Base-by-base conservation (phyloP, 1,140 invertebrate genomes). In the Polypedilum vanderplanki region DNA sequence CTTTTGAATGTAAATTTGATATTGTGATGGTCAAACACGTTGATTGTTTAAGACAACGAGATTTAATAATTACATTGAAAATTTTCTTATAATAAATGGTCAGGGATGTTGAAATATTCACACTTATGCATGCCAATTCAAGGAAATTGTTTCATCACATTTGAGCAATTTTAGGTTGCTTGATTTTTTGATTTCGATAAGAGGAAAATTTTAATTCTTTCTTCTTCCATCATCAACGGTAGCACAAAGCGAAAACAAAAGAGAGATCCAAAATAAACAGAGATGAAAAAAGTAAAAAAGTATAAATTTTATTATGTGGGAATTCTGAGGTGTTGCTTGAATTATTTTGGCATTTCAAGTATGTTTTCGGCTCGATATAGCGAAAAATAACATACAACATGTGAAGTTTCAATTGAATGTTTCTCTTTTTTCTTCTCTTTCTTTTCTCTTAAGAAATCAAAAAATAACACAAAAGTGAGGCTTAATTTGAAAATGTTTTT, bases 341-440 rank as follows among this genome's bases (percentile, higher is more conserved):
- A 70, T 70, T 70, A 70, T 70, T 70, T 70, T 70, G 65, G 65
- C 65, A 70, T 70, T 70, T 70, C 65, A 20, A 22, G 15, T 70
- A 70, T 70, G 24, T 70, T 22, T 70, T 7, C 8, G 17, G 5
- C 17, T 70, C 65, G 15, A 5, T 5, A 57, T 12, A 57, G 10
- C 46, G 46, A 57, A 57, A 57, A 15, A 57, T n/a, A 57, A 57
- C n/a, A 57, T 8, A 70, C 20, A 70, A 70, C 65, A 70, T 70
- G 65, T 70, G 65, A 70, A 70, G 20, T 70, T 70, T 70, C 65
- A 70, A 70, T 70, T 70, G 65, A 70, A 70, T 70, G 17, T 70
- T 57, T n/a, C n/a, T 57, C 8, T 33, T 33, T 33, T 5, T 33
- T 33, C 5, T 33, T 33, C 5, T 1, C 24, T 33, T 33, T 33